These are phyloP conservation scores for Drosophila gunungcola DNA, from an alignment of 1,140 invertebrate species.

Conservation along the genomic window DNA sequence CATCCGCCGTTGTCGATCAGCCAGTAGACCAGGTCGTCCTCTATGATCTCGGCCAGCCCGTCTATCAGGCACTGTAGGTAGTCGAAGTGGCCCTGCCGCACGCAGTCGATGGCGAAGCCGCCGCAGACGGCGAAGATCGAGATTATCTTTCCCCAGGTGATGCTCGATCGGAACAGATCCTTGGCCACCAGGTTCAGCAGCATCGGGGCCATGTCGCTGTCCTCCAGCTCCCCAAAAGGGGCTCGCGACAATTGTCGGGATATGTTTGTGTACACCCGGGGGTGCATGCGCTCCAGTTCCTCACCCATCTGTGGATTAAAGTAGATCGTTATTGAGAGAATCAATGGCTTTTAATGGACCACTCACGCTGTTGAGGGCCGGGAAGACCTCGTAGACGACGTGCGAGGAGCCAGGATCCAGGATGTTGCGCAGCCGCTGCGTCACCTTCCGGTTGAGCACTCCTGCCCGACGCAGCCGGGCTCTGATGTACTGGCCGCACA, in stretches of 20 bases:
- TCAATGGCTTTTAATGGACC: too few relatives aligned
- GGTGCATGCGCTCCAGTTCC: constrained; percentile 88
- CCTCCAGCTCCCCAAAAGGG: constrained; percentile 85
- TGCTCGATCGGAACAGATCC: constrained; percentile 87
- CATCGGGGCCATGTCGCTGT: constrained; percentile 86
- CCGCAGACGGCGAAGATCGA: constrained; percentile 89
- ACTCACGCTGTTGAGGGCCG: constrained; percentile 81
- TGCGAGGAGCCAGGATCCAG: constrained; percentile 77
- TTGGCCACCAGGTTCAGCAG: constrained; percentile 87
- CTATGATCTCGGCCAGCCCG: constrained; percentile 87
- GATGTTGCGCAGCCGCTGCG: constrained; percentile 76
- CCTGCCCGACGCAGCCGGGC: constrained; percentile 78
- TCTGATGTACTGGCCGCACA: constrained; percentile 82
- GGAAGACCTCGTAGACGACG: constrained; percentile 82
- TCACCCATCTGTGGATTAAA: constrained; percentile 72
- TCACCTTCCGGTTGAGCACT: constrained; percentile 80
- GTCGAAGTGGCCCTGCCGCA: constrained; percentile 88
- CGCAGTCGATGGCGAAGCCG: constrained; percentile 90
- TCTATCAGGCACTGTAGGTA: constrained; percentile 87
- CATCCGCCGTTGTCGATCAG: constrained; percentile 90
- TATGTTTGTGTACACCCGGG: constrained; percentile 87
- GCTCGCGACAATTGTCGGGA: constrained; percentile 86
- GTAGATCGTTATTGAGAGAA: background rate
- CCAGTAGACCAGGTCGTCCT: constrained; percentile 89
- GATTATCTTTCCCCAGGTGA: constrained; percentile 89